Evolutionary conservation across 2,888 invertebrate genomes (phyloP), one percentile per base, ranked within the genome.

Genomic region (Mesorhabditis spiculigera): DNA sequence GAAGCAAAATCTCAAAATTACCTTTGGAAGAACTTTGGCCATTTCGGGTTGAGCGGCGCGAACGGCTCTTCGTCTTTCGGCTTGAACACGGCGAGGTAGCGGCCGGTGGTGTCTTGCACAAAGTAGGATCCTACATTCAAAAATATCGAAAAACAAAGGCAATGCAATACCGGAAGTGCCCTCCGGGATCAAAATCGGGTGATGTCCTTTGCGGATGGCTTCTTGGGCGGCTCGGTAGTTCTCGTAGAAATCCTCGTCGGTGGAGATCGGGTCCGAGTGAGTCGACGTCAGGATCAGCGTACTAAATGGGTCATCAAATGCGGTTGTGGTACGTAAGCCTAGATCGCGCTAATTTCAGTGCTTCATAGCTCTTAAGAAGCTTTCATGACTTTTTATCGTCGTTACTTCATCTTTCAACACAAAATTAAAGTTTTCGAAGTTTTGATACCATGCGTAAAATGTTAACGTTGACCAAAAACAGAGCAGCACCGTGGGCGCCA

Each of bases 51-150:
- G 83, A 96, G 89, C 76, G 94, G 90, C 8, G 97, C 97, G 87
- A 97, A 98, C 0, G 98, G 98, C 87, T 99, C 98, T 87, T 99
- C 98, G 88, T 99, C 96, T 89, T 97, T 98, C 3, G 98, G 98
- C 87, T 98, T 98, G 88, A 96, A 98, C 50, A 98, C 97, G 68
- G 92, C 95, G 84, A 97, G 91, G 81, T 91, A 91, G 91, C 73
- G 87, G 78, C 85, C 86, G 44, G 91, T 90, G 70, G 90, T 89
- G 88, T 94, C 94, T 89, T 94, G 95, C 71, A 96, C 96, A 89
- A 98, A 98, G 88, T 98, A 98, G 80, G 96, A 96, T 28, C 98
- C 97, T 88, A 68, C 6, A 44, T 58, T 45, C 50, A 5, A 65
- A 43, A 50, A 58, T 41, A 10, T 5, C 4, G 10, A 13, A 5